Base-by-base conservation (phyloP, 2,113 vertebrate genomes). In the Melanocharis versteri region DNA sequence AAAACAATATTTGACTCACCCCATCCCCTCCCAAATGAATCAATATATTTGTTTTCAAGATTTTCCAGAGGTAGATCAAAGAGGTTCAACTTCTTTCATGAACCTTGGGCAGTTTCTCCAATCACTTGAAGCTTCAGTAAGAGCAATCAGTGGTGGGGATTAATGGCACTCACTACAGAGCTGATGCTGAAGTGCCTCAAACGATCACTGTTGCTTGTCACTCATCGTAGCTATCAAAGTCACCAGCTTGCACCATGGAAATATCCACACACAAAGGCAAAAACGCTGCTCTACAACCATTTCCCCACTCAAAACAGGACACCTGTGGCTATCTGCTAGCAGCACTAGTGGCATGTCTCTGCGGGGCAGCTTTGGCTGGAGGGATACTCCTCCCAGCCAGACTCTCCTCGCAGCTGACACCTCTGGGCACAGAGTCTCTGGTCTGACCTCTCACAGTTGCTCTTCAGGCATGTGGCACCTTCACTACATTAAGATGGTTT, bases 1-100 rank as follows among this genome's bases (percentile, higher is more conserved):
- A 90, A 93, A 16, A n/a, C 77, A 95, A 69, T 92, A 70, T 81
- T 80, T 93, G 12, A 89, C 54, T 79, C 64, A 60, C 4, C 16
- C 39, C 9, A 21, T 60, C 42, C 64, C 26, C 23, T 83, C 60
- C 60, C 54, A 95, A 95, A 92, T 39, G 17, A 97, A 93, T 95
- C 88, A 87, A 62, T 84, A 57, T 92, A 96, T 97, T 98, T 98
- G 93, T 97, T 98, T 97, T 95, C 94, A 95, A 96, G 90, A 92
- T 97, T 97, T 97, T 97, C 87, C 90, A 89, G 93, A 86, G 87
- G 61, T 58, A 90, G 50, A 72, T 72, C 95, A 90, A 97, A 97
- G 92, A 83, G 85, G 84, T 96, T 95, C 94, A 87, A 83, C 93
- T 95, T 93, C 90, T 97, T 95, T 96, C 68, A 37, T 95, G 95